A percentile compares a stretch with the other conserved stretches of the same genome.
These are phyloP conservation scores for Tryphoninae sp. DNA, from an alignment of 2,888 invertebrate species.

Conservation along the genomic window DNA sequence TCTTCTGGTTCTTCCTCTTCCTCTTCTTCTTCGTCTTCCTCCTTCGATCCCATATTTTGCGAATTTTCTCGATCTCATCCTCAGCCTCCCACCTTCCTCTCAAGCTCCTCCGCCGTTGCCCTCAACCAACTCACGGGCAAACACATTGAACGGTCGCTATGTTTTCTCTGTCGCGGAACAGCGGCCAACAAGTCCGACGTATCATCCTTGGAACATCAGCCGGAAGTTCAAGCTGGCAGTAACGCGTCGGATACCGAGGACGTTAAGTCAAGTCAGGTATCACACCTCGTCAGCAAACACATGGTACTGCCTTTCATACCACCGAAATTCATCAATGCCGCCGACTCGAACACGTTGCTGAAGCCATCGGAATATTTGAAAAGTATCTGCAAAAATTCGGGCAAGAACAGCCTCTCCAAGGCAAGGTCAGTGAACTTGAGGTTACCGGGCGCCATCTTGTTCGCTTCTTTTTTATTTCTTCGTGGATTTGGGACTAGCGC, in stretches of 20 bases:
- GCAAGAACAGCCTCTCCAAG: constrained; percentile 77
- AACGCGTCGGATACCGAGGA: constrained; percentile 75
- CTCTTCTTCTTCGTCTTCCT: constrained; percentile 3
- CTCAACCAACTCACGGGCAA: constrained; percentile 16
- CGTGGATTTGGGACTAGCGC: background rate
- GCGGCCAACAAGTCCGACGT: constrained; percentile 79
- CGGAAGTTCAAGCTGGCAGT: constrained; percentile 78
- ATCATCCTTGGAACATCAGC: constrained; percentile 67
- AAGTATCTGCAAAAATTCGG: constrained; percentile 86
- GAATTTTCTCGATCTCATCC: constrained; percentile 43
- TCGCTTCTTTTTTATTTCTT: background rate
- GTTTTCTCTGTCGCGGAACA: constrained; percentile 77
- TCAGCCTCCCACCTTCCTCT: constrained; percentile 60
- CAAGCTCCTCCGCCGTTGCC: constrained; percentile 19
- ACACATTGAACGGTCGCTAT: constrained; percentile 29
- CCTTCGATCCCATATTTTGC: constrained; percentile 22
- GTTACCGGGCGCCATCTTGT: background rate
- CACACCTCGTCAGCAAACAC: constrained; percentile 91
- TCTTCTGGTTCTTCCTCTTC: background rate
- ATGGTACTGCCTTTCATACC: constrained; percentile 94
- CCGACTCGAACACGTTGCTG: constrained; percentile 92
- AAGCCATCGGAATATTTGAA: constrained; percentile 96
- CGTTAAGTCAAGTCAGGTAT: constrained; percentile 75
- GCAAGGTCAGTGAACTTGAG: constrained; percentile 74
- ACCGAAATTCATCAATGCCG: constrained; percentile 91